Evolutionary conservation across 1,140 invertebrate species (phyloP).

Genomic region (Argopecten irradians): DNA sequence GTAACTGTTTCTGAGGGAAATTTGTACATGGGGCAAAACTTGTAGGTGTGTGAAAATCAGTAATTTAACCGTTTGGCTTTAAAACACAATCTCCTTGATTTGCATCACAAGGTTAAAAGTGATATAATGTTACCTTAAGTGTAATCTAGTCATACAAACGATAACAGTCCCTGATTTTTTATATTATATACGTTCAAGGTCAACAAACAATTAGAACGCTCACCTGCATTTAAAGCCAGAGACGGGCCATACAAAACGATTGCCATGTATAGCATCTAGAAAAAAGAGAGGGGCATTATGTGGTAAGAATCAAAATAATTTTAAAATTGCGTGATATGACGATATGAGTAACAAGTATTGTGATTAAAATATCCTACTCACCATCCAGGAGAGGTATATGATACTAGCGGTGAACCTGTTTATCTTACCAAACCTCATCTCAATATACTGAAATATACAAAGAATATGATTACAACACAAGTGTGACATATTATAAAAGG

Average conservation of each 20-base stretch:
- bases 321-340: background rate
- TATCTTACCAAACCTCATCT: constrained; percentile 76
- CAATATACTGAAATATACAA: constrained; percentile 85
- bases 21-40: too few species aligned
- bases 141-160: background rate
- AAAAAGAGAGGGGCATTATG: constrained; percentile 35
- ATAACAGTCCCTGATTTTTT: background rate
- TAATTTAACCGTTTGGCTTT: too few species aligned
- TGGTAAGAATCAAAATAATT: background rate
- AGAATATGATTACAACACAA: background rate
- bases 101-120: too few species aligned
- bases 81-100: too few species aligned
- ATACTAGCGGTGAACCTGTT: constrained; percentile 62
- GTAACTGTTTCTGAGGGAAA: too few species aligned
- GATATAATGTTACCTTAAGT: background rate
- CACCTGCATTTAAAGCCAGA: constrained; percentile 80
- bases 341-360: background rate
- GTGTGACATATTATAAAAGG: background rate
- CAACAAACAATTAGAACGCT: background rate
- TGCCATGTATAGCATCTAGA: constrained; percentile 90
- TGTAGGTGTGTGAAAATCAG: too few species aligned
- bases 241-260: constrained; percentile 96
- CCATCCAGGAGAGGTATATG: constrained; percentile 76
- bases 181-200: background rate
- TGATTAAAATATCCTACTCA: constrained; percentile 73